Evolutionary conservation across 2,113 vertebrate species (phyloP), one percentile per base, ranked within the genome.

Genomic region (Gnathonemus longibarbis): DNA sequence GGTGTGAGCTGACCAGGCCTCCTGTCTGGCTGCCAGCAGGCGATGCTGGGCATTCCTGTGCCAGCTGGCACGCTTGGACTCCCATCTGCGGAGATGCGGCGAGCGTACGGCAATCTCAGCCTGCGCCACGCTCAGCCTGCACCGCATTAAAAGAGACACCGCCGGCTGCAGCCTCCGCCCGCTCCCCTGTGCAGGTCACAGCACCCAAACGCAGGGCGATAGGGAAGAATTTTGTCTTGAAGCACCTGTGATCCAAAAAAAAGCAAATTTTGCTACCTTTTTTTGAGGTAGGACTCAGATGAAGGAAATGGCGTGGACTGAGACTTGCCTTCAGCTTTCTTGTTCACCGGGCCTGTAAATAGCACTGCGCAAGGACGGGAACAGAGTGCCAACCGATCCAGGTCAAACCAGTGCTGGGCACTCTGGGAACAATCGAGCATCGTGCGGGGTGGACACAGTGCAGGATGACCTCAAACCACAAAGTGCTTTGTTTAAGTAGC

Each of bases 51-150:
- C 94, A 93, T 94, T 95, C 93, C 94, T 91, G 91, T 94, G 95
- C 95, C 95, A 96, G 95, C 95, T 96, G 96, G 96, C 95, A 95
- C 92, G 92, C 93, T 93, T 93, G 94, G 93, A 92, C 89, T 93
- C 94, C 95, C 96, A 96, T 96, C 95, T 96, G 96, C 95, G 94
- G 94, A 96, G 94, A 94, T 94, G 93, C 90, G 88, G 93, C 94
- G 94, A 95, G 94, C 95, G 94, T 95, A 94, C 93, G 93, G 95
- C 95, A 95, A 96, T 96, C 95, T 96, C 94, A 93, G 91, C 91
- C 93, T 94, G 95, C 92, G 90, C 92, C 92, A 89, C 87, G 90
- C 93, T 94, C 93, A 89, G 94, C 93, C 92, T 91, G 62, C 94
- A 91, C 93, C 94, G 94, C 93, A 95, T 95, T 96, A 95, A 95